A percentile compares a stretch with the other conserved stretches of the same genome.
These are phyloP conservation scores for Lepidurus packardi DNA, from an alignment of 1,140 invertebrate genomes.

Conservation along the genomic window DNA sequence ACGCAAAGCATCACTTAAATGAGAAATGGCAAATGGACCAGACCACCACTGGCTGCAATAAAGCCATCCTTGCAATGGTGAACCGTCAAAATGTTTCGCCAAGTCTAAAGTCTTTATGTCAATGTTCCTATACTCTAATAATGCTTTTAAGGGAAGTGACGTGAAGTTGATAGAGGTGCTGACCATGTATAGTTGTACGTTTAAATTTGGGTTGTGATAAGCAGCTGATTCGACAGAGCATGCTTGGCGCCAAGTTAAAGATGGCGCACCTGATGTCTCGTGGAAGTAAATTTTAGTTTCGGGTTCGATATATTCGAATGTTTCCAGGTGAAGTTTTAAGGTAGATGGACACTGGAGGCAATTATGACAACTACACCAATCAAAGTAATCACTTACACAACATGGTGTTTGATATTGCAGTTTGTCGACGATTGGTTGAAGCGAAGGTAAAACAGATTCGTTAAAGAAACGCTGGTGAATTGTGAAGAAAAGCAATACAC, in stretches of 20 bases:
- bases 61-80: background rate
- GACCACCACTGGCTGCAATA: constrained; percentile 24
- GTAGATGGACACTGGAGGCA: background rate
- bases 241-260: constrained; percentile 17
- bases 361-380: background rate
- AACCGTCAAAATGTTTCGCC: constrained; percentile 39
- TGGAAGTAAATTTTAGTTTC: constrained; percentile 27
- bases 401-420: background rate
- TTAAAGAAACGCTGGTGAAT: background rate
- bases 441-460: background rate
- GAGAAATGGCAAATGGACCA: constrained; percentile 43
- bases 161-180: background rate
- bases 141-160: constrained; percentile 40
- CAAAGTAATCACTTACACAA: background rate
- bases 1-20: constrained; percentile 63
- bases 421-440: background rate
- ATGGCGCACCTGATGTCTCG: constrained; percentile 21
- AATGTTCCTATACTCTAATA: constrained; percentile 55
- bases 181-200: constrained; percentile 20
- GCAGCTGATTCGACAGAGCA: constrained; percentile 32
- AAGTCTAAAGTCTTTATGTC: constrained; percentile 52
- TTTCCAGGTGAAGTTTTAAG: background rate
- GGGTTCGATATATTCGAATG: background rate
- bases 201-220: constrained; percentile 3
- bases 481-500: background rate